Percentiles rank a stretch among this genome's conserved stretches.
These are phyloP conservation scores for Corythoichthys haematopterus DNA, from an alignment of 2,113 vertebrate species.

Conservation along the genomic window DNA sequence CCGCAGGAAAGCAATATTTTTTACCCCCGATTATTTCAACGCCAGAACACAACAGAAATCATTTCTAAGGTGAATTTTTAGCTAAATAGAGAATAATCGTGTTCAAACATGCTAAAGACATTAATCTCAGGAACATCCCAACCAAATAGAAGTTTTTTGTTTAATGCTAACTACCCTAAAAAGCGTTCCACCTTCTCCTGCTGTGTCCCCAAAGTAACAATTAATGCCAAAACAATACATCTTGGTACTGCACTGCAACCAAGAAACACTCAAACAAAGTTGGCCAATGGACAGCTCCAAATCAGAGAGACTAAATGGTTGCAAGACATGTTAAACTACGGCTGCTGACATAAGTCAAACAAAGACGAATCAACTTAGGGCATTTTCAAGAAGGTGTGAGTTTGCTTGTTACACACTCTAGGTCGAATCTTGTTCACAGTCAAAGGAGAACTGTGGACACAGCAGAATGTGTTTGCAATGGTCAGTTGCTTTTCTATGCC, in stretches of 20 bases:
- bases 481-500: conserved; percentile 27
- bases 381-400: conserved; percentile 22
- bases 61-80: too few relatives aligned
- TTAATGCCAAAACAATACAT: conserved; percentile 41
- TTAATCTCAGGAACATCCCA: too few relatives aligned
- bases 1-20: too few relatives aligned
- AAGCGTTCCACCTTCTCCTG: conserved; percentile 14
- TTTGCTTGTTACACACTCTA: conserved; percentile 9
- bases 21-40: too few relatives aligned
- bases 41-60: too few relatives aligned
- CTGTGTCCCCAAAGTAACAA: conserved; percentile 29
- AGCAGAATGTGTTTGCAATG: conserved; percentile 33
- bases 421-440: conserved; percentile 27
- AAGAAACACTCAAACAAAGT: conserved; percentile 24
- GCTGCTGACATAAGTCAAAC: conserved; percentile 26
- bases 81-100: too few relatives aligned
- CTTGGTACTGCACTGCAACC: conserved; percentile 39
- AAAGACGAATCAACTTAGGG: conserved; percentile 21
- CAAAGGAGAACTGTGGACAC: conserved; percentile 13
- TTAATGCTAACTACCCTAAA: conserved; percentile 19
- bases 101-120: too few relatives aligned
- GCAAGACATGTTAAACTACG: conserved; percentile 28
- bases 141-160: too few relatives aligned
- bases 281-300: conserved; percentile 44
- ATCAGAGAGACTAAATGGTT: conserved; percentile 7